Evolutionary conservation across 2,797 vertebrate species (phyloP), one percentile per base, ranked within the genome.

Genomic region (Sparus aurata): DNA sequence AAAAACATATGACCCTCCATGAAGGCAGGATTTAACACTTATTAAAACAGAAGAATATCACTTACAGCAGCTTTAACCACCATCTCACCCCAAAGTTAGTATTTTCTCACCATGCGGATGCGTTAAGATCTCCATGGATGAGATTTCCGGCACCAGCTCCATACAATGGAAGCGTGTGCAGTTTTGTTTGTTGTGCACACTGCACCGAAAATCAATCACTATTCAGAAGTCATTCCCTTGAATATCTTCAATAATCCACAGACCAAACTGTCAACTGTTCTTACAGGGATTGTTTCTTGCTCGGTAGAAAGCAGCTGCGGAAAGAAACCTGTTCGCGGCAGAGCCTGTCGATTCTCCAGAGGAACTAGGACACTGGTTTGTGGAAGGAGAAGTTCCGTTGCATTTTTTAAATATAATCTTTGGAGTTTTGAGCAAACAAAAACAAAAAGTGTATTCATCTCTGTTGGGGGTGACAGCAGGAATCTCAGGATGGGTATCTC

Each of bases 181-280:
- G 17, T 30, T 73, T 55, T 27, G 38, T 64, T 64, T 10, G 57
- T 52, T 22, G 41, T 60, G 30, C 63, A 52, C 15, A 22, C 47
- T 50, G 50, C 45, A 23, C 17, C 43, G 22, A 50, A 65, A 57
- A 55, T 68, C 7, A 54, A 76, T 79, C 50, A 57, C 6, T 45
- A 23, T 46, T 53, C 17, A 69, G 27, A 62, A 47, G 49, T 63
- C 23, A 23, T 61, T 60, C 30, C 30, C 11, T 25, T 1, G 4
- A 69, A 65, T 61, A 63, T 68, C 9, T n/a, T 64, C 30, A 74
- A 73, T 68, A 72, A 75, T 68, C 50, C 27, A 64, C 52, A 54
- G 45, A 57, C 15, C 34, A 23, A 5, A 70, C 43, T 58, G 59
- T 69, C 70, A 57, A 16, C 38, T n/a, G 11, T 70, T 62, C 69